Evolutionary conservation across 1,140 invertebrate genomes (phyloP).

Genomic region (Cardiocondyla obscurior): DNA sequence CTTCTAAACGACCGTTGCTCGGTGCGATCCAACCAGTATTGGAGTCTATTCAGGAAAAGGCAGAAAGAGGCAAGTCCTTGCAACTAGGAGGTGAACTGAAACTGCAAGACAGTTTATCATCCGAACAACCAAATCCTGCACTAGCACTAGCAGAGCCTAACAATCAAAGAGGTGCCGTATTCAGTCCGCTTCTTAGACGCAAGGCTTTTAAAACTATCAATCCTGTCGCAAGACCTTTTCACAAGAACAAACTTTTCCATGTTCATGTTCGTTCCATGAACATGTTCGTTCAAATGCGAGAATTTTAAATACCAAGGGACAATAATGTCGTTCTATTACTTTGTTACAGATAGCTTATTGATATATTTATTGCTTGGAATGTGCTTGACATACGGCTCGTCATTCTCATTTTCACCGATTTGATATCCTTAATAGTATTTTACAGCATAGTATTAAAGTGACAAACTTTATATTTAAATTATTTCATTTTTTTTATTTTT

Average conservation of each 20-base stretch:
- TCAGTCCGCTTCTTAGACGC: conserved; percentile 70
- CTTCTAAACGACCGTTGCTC: conserved; percentile 89
- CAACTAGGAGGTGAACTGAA: conserved; percentile 53
- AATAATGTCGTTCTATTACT: background rate
- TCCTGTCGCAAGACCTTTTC: conserved; percentile 68
- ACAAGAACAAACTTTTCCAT: conserved; percentile 76
- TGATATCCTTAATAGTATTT: conserved; percentile 60
- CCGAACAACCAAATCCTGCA: conserved; percentile 68
- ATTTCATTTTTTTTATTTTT: background rate
- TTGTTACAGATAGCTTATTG: conserved; percentile 26
- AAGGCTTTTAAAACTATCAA: conserved; percentile 65
- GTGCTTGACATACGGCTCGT: conserved; percentile 19
- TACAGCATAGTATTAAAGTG: conserved; percentile 65
- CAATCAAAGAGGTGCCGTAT: conserved; percentile 78
- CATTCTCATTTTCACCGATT: background rate
- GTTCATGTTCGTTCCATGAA: conserved; percentile 35
- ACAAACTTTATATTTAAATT: conserved; percentile 32
- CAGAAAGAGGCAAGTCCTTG: conserved; percentile 75
- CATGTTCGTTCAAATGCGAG: conserved; percentile 78
- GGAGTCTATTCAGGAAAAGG: conserved; percentile 82
- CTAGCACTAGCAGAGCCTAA: conserved; percentile 77
- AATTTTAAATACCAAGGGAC: conserved; percentile 67
- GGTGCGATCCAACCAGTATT: conserved; percentile 90
- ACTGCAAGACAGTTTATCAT: conserved; percentile 61
- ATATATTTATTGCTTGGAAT: conserved; percentile 43